A percentile compares a stretch with the other conserved stretches of the same genome.
phyloP scores from a whole-genome alignment of 2,797 vertebrate genomes.

The Zonotrichia albicollis region DNA sequence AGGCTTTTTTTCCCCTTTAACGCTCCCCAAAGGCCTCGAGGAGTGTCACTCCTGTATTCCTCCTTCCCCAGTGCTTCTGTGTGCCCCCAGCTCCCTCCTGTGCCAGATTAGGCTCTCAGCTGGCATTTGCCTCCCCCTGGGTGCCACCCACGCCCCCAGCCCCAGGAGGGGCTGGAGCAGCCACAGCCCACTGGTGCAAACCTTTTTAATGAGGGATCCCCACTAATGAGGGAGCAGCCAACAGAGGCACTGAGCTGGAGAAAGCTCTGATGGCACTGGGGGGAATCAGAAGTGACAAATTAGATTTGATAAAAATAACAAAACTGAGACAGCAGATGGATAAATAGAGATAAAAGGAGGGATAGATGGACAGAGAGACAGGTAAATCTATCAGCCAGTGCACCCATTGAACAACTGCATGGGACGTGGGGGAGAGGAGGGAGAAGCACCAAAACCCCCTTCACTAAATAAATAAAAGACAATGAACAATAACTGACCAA shows the following conservation, averaged over 20 bases:
- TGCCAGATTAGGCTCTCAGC: not conserved
- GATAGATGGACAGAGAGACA: not conserved
- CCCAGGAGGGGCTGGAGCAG: not conserved
- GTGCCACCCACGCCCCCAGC: not conserved
- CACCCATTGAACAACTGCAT: not conserved
- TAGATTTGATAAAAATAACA: not conserved
- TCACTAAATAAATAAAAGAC: not conserved
- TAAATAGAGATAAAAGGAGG: not conserved
- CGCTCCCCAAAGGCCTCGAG: not conserved
- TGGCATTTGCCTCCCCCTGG: rapidly evolving
- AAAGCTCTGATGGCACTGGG: not conserved
- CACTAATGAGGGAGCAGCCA: not conserved
- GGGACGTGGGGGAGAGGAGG: not conserved
- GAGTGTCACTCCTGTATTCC: not conserved
- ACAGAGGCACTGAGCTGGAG: not conserved
- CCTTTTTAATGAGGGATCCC: not conserved
- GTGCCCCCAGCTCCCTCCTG: not conserved
- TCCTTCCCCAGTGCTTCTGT: not conserved
- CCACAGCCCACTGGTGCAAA: not conserved
- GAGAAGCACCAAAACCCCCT: not conserved
- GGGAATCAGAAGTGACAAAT: not conserved
- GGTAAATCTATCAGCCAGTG: not conserved
- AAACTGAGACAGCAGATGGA: not conserved
- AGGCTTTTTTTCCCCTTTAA: not conserved
- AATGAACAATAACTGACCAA: not conserved